Conservation (phyloP, 2,888 invertebrate species). For the Rotaria socialis region DNA sequence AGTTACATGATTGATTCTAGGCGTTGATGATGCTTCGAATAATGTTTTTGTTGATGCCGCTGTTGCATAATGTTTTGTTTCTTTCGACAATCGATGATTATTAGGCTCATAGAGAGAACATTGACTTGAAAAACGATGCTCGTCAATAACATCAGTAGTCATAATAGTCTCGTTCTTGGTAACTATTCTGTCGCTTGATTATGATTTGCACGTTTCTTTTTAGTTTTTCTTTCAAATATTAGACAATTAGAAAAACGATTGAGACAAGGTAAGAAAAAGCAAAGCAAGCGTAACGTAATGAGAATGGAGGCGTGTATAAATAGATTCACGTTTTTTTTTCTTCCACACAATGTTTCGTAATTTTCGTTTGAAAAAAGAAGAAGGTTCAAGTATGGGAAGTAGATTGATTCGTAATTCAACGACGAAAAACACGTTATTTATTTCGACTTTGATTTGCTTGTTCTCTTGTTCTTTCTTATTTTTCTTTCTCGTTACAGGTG, state of each 20-base stretch:
- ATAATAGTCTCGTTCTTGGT: neutral
- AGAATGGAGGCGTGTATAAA: neutral
- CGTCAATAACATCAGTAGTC: constrained; percentile 2
- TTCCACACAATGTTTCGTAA: neutral
- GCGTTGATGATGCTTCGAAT: neutral
- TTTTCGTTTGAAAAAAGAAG: neutral
- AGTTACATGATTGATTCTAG: neutral
- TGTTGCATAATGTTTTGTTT: neutral
- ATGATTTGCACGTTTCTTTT: neutral
- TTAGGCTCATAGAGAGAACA: neutral
- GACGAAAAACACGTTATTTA: constrained; percentile 22
- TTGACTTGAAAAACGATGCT: neutral
- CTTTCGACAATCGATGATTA: neutral
- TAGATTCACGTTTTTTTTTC: neutral
- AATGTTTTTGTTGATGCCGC: neutral
- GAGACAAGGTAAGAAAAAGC: neutral
- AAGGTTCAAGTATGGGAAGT: neutral
- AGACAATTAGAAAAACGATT: constrained; percentile 7
- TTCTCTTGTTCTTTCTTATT: neutral
- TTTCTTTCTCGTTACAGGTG: neutral
- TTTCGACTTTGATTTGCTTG: neutral
- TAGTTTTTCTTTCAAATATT: neutral
- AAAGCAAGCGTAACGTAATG: constrained; percentile 15
- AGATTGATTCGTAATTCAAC: neutral
- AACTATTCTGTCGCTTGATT: neutral